phyloP scores from a whole-genome alignment of 2,888 invertebrate species.

The Rhamnusium bicolor region DNA sequence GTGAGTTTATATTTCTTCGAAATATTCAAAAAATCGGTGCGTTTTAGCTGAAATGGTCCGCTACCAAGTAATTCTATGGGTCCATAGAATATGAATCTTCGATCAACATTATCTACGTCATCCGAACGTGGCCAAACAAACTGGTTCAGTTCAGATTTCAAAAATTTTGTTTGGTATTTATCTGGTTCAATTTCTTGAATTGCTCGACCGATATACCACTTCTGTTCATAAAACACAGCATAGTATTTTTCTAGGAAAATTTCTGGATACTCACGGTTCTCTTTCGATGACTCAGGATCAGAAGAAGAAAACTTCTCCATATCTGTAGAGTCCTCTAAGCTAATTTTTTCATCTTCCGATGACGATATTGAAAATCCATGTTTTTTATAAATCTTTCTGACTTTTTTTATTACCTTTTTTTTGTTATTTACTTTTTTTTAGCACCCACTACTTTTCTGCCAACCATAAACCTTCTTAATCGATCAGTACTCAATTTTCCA shows the following conservation, averaged over 20 bases:
- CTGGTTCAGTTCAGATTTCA: neutral
- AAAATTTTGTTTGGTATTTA: slow-evolving; percentile 8
- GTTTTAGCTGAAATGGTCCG: neutral
- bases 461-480: slow-evolving; percentile 26
- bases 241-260: neutral
- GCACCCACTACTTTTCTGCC: no score
- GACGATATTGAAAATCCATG: no score
- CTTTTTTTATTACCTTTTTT: no score
- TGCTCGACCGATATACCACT: slow-evolving; percentile 1
- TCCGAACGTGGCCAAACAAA: neutral
- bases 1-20: no score
- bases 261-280: no score
- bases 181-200: neutral
- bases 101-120: neutral
- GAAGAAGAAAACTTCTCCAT: neutral
- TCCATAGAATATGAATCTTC: neutral
- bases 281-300: neutral
- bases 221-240: slow-evolving; percentile 5
- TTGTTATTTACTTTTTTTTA: neutral
- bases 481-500: slow-evolving; percentile 28
- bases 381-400: no score
- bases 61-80: neutral
- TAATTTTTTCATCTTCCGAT: neutral
- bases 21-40: no score
- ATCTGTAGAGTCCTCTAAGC: neutral